phyloP scores from a whole-genome alignment of 2,113 vertebrate genomes.

The Oncorhynchus clarkii region DNA sequence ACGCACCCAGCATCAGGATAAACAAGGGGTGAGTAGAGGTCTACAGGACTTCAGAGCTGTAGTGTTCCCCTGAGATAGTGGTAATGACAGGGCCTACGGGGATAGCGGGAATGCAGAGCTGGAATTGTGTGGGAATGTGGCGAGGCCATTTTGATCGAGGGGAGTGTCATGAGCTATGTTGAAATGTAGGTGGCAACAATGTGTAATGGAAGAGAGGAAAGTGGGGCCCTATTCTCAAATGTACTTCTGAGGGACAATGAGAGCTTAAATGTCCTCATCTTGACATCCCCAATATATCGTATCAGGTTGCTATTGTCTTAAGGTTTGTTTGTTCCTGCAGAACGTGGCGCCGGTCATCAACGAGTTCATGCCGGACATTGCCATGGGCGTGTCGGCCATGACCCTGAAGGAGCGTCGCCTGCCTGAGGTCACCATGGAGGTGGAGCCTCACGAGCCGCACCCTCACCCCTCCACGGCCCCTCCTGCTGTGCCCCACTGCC shows the following conservation, averaged over 20 bases:
- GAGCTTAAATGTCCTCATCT: no score
- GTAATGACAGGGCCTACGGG: neutral
- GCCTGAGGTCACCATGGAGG: slow-evolving; percentile 80
- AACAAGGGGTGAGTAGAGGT: slow-evolving; percentile 74
- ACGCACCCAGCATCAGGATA: slow-evolving; percentile 70
- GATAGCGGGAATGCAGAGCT: no score
- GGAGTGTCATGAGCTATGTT: no score
- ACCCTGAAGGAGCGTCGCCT: slow-evolving; percentile 82
- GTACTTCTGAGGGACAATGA: no score
- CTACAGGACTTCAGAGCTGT: neutral
- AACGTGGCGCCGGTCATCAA: slow-evolving; percentile 82
- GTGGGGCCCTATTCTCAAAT: neutral
- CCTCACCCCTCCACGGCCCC: slow-evolving; percentile 32
- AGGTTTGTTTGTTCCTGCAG: slow-evolving; percentile 56
- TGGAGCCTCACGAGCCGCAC: slow-evolving; percentile 73
- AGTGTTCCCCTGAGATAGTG: neutral
- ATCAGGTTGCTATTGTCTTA: no score
- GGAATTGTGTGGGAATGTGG: no score
- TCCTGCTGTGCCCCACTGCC: slow-evolving; percentile 62
- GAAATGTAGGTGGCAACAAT: no score
- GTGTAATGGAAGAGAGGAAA: no score
- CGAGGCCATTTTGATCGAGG: no score
- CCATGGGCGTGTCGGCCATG: slow-evolving; percentile 85
- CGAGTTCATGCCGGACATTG: slow-evolving; percentile 89
- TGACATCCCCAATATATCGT: no score